A percentile compares a stretch with the other conserved stretches of the same genome.
These are phyloP conservation scores for Phenacoccus solenopsis DNA, from an alignment of 1,140 invertebrate genomes.

Conservation along the genomic window DNA sequence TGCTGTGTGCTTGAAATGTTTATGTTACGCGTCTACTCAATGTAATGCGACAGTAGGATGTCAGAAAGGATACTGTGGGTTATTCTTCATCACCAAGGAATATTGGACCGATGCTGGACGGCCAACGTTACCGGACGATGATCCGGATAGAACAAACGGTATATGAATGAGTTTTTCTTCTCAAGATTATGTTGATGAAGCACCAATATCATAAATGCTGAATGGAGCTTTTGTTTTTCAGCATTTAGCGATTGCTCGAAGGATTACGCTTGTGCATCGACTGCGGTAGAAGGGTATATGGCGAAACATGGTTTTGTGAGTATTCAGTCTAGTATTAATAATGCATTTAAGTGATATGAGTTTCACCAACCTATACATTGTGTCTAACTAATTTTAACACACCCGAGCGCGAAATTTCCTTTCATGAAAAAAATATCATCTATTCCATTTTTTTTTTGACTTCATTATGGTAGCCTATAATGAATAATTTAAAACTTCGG, in stretches of 20 bases:
- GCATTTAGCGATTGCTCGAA: constrained; percentile 47
- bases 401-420: too few relatives aligned
- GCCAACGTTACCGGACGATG: constrained; percentile 38
- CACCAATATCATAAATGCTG: too few relatives aligned
- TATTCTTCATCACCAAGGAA: constrained; percentile 44
- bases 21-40: constrained; percentile 42
- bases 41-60: constrained; percentile 41
- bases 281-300: constrained; percentile 45
- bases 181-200: background rate
- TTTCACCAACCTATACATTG: too few relatives aligned
- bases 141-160: constrained; percentile 34
- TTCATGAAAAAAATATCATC: too few relatives aligned
- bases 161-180: background rate
- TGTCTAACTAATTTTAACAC: too few relatives aligned
- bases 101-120: constrained; percentile 49
- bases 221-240: constrained; percentile 29
- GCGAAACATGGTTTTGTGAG: constrained; percentile 41
- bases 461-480: too few relatives aligned
- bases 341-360: too few relatives aligned
- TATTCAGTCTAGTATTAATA: too few relatives aligned
- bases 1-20: constrained; percentile 40
- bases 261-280: constrained; percentile 43
- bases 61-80: constrained; percentile 41
- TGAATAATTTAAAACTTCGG: too few relatives aligned
- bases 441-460: too few relatives aligned